Conservation (phyloP, 2,113 vertebrate species). For the Callionymus lyra region DNA sequence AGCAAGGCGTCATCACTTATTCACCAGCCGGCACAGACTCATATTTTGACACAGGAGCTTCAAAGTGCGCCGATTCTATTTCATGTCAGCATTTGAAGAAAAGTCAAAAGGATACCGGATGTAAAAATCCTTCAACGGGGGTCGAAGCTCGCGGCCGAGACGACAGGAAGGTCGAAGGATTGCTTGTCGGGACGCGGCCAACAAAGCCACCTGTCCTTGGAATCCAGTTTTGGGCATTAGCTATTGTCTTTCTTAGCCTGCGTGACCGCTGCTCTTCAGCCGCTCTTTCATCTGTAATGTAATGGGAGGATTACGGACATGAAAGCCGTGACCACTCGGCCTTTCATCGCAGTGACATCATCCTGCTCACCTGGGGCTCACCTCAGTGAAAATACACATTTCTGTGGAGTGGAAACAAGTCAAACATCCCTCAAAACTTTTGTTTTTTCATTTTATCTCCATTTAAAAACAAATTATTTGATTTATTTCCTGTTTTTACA, state of each 20-base stretch:
- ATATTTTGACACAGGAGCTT: slow-evolving; percentile 56
- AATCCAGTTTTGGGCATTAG: slow-evolving; percentile 54
- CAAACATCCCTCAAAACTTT: no score
- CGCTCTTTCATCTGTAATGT: slow-evolving; percentile 56
- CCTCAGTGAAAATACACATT: slow-evolving; percentile 19
- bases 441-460: no score
- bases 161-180: slow-evolving; percentile 46
- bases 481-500: no score
- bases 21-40: slow-evolving; percentile 43
- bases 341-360: slow-evolving; percentile 52
- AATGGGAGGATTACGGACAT: slow-evolving; percentile 48
- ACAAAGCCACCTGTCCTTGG: slow-evolving; percentile 48
- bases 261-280: slow-evolving; percentile 41
- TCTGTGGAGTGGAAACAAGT: slow-evolving; percentile 5
- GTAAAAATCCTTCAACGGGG: slow-evolving; percentile 43
- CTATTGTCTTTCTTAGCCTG: slow-evolving; percentile 42
- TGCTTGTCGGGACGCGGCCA: slow-evolving; percentile 23
- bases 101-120: slow-evolving; percentile 56
- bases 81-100: slow-evolving; percentile 53
- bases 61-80: slow-evolving; percentile 57
- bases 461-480: no score
- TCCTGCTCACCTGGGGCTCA: slow-evolving; percentile 40
- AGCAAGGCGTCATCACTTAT: slow-evolving; percentile 48
- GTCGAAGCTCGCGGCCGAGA: slow-evolving; percentile 47
- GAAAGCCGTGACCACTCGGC: slow-evolving; percentile 43